Conservation (phyloP, 23 tunicate species). For the Trididemnum nubilum region DNA sequence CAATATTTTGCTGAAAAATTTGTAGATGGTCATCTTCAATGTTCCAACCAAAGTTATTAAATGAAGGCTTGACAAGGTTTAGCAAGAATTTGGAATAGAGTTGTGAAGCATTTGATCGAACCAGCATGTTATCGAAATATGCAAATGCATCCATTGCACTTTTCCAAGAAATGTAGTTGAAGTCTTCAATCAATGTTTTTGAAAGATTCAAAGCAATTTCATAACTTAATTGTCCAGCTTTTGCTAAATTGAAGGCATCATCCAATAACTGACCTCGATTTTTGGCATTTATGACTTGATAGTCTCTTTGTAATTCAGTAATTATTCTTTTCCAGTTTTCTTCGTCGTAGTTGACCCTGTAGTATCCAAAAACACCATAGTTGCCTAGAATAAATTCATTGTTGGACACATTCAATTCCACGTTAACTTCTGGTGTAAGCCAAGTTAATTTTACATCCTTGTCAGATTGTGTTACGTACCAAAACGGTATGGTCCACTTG, state of each 20-base stretch:
- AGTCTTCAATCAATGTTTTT: constrained; percentile 22
- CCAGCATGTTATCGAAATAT: constrained; percentile 49
- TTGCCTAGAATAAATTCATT: constrained; percentile 46
- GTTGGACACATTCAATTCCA: background rate
- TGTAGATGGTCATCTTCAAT: constrained; percentile 7
- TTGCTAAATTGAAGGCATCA: constrained; percentile 67
- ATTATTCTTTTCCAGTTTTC: constrained; percentile 55
- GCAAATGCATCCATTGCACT: constrained; percentile 39
- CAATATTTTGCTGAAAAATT: constrained; percentile 23
- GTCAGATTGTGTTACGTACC: constrained; percentile 7
- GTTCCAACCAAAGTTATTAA: constrained; percentile 25
- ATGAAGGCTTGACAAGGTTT: constrained; percentile 21
- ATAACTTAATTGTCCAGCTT: constrained; percentile 35
- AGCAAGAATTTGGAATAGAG: constrained; percentile 25
- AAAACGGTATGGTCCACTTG: constrained; percentile 27
- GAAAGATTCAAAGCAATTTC: constrained; percentile 40
- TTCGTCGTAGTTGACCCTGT: constrained; percentile 73
- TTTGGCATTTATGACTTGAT: constrained; percentile 25
- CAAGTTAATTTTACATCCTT: background rate
- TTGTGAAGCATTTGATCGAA: constrained; percentile 45
- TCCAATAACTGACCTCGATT: constrained; percentile 54
- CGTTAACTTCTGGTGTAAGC: constrained; percentile 5
- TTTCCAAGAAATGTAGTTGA: constrained; percentile 55
- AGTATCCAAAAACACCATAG: constrained; percentile 67
- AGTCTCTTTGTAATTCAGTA: constrained; percentile 7